phyloP scores from a whole-genome alignment of 1,140 invertebrate species.

The Ladona fulva region DNA sequence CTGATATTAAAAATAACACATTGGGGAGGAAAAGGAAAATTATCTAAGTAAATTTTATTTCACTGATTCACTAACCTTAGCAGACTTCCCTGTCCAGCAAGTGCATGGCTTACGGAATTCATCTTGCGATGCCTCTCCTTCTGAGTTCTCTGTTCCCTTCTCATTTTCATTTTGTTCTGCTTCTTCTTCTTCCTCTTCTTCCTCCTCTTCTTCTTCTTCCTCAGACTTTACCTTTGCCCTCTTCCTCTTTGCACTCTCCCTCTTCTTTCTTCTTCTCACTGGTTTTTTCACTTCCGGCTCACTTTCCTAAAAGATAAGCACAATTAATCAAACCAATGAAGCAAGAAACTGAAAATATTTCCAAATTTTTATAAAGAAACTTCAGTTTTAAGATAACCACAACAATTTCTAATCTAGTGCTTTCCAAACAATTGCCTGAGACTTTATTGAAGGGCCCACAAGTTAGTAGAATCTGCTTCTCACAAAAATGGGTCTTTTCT shows the following conservation, averaged over 20 bases:
- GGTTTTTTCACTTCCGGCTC: conserved; percentile 13
- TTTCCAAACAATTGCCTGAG: too few relatives aligned
- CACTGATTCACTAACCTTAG: not conserved
- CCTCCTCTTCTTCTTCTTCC: conserved; percentile 12
- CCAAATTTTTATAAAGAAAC: too few relatives aligned
- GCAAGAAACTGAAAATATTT: too few relatives aligned
- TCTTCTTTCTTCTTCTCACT: conserved; percentile 23
- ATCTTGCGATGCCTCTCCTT: not conserved
- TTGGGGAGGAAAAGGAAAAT: too few relatives aligned
- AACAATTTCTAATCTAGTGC: too few relatives aligned
- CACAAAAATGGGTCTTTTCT: too few relatives aligned
- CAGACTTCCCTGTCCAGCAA: not conserved
- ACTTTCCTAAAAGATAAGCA: conserved; percentile 11
- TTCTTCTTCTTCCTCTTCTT: conserved; percentile 16
- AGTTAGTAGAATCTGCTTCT: too few relatives aligned
- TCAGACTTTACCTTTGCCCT: not conserved
- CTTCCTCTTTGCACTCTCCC: conserved; percentile 25
- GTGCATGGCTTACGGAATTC: not conserved
- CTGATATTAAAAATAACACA: too few relatives aligned
- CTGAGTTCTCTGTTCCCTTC: conserved; percentile 20
- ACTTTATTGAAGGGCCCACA: too few relatives aligned
- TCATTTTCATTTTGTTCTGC: conserved; percentile 22
- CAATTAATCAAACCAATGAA: not conserved
- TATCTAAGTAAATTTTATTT: too few relatives aligned
- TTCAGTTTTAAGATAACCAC: too few relatives aligned